Evolutionary conservation across 2,888 invertebrate genomes (phyloP).

Genomic region (Nephrotoma flavescens): DNA sequence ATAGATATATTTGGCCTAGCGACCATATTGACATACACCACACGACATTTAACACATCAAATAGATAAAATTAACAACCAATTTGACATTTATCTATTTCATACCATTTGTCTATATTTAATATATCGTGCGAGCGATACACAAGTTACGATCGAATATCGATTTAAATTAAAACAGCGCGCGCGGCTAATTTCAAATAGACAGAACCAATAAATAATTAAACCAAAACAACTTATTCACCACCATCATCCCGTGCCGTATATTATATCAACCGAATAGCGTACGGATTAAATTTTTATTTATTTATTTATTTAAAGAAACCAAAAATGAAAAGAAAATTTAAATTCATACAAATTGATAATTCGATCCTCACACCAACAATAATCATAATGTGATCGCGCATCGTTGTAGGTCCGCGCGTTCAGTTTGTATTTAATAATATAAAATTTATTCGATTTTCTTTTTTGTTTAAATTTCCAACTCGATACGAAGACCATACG

Average conservation of each 20-base stretch:
- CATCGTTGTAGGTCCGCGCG: neutral
- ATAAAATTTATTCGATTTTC: neutral
- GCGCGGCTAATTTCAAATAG: neutral
- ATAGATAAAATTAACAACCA: neutral
- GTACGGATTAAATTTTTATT: neutral
- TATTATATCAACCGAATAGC: neutral
- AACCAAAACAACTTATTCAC: neutral
- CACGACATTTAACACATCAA: neutral
- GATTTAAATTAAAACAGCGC: neutral
- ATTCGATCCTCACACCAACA: neutral
- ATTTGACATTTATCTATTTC: neutral
- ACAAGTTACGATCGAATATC: too few species aligned
- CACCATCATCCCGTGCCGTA: neutral
- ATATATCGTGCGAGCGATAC: too few species aligned
- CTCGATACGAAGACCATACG: neutral
- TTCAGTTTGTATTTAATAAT: neutral
- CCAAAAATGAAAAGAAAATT: neutral
- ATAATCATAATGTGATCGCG: neutral
- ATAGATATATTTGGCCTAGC: neutral
- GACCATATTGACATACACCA: neutral
- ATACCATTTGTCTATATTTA: neutral
- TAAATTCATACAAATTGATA: neutral
- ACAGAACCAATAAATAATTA: neutral
- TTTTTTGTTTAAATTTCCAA: neutral
- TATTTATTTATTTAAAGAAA: neutral